phyloP scores from a whole-genome alignment of 2,113 vertebrate genomes.

The Dolichotis patagonum region DNA sequence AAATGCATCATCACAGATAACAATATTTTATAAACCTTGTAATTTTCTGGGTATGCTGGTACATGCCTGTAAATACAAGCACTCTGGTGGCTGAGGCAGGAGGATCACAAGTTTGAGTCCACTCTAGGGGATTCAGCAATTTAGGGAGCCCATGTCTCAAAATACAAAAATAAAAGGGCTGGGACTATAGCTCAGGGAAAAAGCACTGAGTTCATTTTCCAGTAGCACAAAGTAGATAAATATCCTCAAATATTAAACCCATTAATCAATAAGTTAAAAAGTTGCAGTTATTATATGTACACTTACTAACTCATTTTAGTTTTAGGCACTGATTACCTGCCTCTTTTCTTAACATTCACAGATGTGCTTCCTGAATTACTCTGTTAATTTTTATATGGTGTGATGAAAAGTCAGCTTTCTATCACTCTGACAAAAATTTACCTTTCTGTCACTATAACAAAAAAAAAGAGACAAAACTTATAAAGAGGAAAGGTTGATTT shows the following conservation, averaged over 20 bases:
- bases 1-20: neutral
- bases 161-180: neutral
- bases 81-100: neutral
- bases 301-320: neutral
- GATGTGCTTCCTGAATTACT: neutral
- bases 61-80: neutral
- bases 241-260: neutral
- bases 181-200: neutral
- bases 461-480: neutral
- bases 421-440: neutral
- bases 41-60: neutral
- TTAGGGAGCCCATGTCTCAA: neutral
- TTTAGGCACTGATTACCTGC: neutral
- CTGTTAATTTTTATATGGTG: neutral
- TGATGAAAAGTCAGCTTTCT: neutral
- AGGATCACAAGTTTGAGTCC: neutral
- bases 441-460: neutral
- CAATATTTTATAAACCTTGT: neutral
- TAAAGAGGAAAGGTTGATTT: neutral
- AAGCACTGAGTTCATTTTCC: neutral
- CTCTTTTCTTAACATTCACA: neutral
- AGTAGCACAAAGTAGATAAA: neutral
- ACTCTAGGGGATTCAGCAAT: neutral
- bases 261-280: neutral
- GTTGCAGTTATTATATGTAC: neutral